Percentiles rank a stretch among this genome's conserved stretches.
Conservation (phyloP, 2,797 vertebrate species). For the Eleutherodactylus coqui region DNA sequence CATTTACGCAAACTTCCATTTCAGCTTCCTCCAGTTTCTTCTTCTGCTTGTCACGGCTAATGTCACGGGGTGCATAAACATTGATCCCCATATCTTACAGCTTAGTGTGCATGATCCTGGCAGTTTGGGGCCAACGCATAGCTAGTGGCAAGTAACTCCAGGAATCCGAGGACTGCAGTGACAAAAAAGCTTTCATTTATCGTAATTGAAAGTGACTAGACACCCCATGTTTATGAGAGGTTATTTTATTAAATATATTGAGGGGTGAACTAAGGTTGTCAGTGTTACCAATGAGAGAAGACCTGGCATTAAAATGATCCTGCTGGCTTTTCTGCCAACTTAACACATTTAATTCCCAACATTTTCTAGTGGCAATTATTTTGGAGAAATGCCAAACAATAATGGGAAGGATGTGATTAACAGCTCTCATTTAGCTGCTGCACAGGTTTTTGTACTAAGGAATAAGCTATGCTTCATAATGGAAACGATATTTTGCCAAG, state of each 20-base stretch:
- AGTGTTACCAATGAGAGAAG: conserved; percentile 8
- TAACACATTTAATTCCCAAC: background rate
- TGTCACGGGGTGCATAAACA: conserved; percentile 37
- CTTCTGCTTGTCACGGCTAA: background rate
- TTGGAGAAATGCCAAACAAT: background rate
- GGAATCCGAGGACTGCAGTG: background rate
- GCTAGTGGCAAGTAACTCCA: conserved; percentile 42
- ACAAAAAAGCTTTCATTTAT: conserved; percentile 37
- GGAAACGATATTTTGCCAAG: background rate
- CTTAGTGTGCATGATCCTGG: conserved; percentile 43
- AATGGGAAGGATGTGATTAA: conserved; percentile 1
- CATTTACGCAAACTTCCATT: background rate
- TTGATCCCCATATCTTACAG: conserved; percentile 32
- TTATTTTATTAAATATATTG: conserved; percentile 14
- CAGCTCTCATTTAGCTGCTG: background rate
- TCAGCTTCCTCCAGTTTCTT: background rate
- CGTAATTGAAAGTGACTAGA: conserved; percentile 20
- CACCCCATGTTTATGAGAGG: background rate
- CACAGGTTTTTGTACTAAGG: background rate
- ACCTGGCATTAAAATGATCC: background rate
- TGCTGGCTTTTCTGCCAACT: background rate
- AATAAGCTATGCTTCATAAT: background rate
- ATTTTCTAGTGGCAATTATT: background rate
- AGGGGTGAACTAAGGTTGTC: background rate
- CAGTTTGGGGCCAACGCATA: conserved; percentile 49